Percentiles rank a stretch among this genome's conserved stretches.
These are phyloP conservation scores for Pocillopora damicornis DNA, from an alignment of 64 coral and sea anemone species.

Conservation along the genomic window DNA sequence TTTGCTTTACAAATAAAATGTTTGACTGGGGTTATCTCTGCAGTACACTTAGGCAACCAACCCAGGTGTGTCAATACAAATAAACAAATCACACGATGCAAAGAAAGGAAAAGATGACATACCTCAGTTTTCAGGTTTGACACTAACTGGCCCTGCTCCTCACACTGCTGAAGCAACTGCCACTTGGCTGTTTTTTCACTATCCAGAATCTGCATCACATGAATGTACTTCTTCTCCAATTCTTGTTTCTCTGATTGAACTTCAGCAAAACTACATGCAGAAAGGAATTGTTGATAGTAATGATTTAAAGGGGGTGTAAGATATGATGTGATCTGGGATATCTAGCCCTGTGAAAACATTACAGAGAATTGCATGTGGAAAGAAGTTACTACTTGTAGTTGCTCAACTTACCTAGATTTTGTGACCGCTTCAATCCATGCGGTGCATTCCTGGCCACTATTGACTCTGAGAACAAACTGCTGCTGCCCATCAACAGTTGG, in stretches of 20 bases:
- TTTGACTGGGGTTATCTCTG: too few species aligned
- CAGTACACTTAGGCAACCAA: too few species aligned
- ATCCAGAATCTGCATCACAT: constrained; percentile 75
- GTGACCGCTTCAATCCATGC: constrained; percentile 68
- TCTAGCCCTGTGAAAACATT: too few species aligned
- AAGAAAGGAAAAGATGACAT: not conserved
- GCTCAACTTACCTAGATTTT: constrained; percentile 58
- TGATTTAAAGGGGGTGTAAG: not conserved
- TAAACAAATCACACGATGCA: not conserved
- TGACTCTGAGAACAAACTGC: constrained; percentile 56
- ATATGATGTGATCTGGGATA: not conserved
- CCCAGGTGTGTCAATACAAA: not conserved
- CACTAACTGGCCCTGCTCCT: constrained; percentile 77
- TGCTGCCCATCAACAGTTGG: constrained; percentile 57
- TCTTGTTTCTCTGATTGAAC: constrained; percentile 75
- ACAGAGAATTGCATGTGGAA: not conserved
- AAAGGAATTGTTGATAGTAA: not conserved
- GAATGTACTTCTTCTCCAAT: constrained; percentile 78
- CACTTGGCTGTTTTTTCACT: constrained; percentile 88
- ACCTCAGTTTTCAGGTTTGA: constrained; percentile 74
- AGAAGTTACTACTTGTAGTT: not conserved
- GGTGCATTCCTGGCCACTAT: constrained; percentile 52
- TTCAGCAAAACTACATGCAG: constrained; percentile 70
- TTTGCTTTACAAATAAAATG: too few species aligned
- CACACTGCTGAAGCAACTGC: constrained; percentile 87